Evolutionary conservation across 2,888 invertebrate genomes (phyloP).

Genomic region (Cantharis nigra): DNA sequence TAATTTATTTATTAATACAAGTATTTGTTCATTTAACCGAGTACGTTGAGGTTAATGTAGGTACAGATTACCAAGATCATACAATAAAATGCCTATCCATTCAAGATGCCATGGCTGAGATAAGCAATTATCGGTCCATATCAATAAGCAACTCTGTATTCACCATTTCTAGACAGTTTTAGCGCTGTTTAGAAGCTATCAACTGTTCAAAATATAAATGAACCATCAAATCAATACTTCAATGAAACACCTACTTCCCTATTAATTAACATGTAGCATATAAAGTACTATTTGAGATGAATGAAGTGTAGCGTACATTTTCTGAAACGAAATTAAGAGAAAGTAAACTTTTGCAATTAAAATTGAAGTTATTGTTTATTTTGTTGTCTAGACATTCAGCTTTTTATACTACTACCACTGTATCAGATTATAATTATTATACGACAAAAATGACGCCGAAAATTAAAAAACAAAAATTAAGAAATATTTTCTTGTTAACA

Average conservation of each 20-base stretch:
- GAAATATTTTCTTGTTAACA: too few relatives aligned
- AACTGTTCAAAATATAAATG: neutral
- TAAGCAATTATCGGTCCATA: constrained; percentile 15
- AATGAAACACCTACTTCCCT: neutral
- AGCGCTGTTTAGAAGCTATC: neutral
- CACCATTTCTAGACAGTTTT: neutral
- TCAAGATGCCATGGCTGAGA: too few relatives aligned
- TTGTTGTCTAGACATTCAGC: neutral
- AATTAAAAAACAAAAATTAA: too few relatives aligned
- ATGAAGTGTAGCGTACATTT: neutral
- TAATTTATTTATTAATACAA: neutral
- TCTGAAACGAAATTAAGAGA: neutral
- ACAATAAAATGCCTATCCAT: too few relatives aligned
- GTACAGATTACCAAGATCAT: too few relatives aligned
- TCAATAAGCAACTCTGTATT: neutral
- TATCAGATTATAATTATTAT: too few relatives aligned
- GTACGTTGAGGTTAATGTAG: too few relatives aligned
- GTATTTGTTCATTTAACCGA: neutral
- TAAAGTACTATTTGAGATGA: neutral
- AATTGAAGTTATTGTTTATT: neutral
- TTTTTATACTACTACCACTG: neutral
- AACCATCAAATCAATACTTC: neutral
- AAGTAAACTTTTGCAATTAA: neutral
- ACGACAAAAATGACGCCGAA: too few relatives aligned
- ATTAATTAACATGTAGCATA: neutral